Conservation (phyloP, 2,888 invertebrate genomes). For the Pseudococcus viburni region DNA sequence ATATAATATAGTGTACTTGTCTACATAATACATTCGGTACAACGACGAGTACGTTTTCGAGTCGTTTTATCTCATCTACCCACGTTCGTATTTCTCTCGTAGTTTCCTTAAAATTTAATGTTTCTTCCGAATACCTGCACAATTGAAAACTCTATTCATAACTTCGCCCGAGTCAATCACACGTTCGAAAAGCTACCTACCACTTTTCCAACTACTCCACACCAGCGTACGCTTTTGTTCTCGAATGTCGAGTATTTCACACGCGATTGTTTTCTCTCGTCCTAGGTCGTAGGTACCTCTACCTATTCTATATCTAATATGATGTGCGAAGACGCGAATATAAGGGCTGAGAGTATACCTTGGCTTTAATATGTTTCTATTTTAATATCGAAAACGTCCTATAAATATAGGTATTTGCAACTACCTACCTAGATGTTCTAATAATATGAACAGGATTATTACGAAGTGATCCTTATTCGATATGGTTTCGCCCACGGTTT, state of each 20-base stretch:
- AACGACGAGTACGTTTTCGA: not conserved
- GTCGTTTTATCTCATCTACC: conserved; percentile 4
- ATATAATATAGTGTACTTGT: no score
- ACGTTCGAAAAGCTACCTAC: not conserved
- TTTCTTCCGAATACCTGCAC: conserved; percentile 4
- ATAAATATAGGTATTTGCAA: not conserved
- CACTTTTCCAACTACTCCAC: not conserved
- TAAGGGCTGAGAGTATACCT: no score
- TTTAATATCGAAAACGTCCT: not conserved
- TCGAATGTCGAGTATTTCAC: not conserved
- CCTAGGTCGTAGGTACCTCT: no score
- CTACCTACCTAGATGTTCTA: not conserved
- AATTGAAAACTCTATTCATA: not conserved
- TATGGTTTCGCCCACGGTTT: not conserved
- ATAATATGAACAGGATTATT: not conserved
- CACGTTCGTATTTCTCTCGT: not conserved
- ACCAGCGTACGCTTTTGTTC: not conserved
- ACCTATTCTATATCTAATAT: no score
- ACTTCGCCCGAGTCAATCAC: conserved; percentile 5
- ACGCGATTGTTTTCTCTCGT: conserved; percentile 2
- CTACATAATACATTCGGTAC: not conserved
- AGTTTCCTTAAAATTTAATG: conserved; percentile 24
- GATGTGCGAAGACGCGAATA: no score
- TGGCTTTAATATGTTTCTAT: not conserved
- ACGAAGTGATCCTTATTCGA: not conserved